Base-by-base conservation (phyloP, 2,888 invertebrate species). In the Sesia bembeciformis region DNA sequence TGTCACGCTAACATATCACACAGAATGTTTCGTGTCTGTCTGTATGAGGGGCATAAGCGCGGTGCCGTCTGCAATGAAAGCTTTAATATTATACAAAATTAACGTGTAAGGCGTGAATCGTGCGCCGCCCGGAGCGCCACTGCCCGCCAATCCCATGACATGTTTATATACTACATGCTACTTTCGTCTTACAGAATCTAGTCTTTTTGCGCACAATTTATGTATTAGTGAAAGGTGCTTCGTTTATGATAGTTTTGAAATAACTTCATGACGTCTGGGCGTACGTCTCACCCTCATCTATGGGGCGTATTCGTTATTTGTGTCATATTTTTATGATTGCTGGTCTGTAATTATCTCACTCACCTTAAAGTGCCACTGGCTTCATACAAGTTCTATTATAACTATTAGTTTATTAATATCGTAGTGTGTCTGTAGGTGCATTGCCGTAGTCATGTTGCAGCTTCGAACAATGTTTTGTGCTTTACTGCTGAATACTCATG, bases 401-500 rank as follows among this genome's bases (percentile, higher is more conserved):
- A 72, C 76, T 73, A 72, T 72, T 70, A 66, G 62, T 68, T 67
- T 64, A 59, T 59, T 62, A 61, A 61, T 63, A 65, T 63, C 66
- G 7, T 50, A 50, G 50, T 38, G 7, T 39, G 63, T 62, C 53
- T 66, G 62, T 69, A 78, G n/a, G n/a, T n/a, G n/a, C 65, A 70
- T 78, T 74, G 76, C 70, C 74, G 78, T 84, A 81, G 81, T 84
- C 82, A 81, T 71, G 84, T 86, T 82, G 88, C 89, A 89, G 89
- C 89, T 88, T 84, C 72, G 85, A 89, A 81, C 85, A 88, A 87
- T 70, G 23, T 72, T 76, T 80, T 79, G 84, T 86, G 89, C 89
- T 89, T 89, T 89, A 89, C 75, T 76, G 86, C 86, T 84, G 82
- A 89, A 89, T 89, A 88, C 89, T 89, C 88, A 88, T 83, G 84